These are phyloP conservation scores for Fulmarus glacialis DNA, from an alignment of 2,113 vertebrate species.

Conservation along the genomic window DNA sequence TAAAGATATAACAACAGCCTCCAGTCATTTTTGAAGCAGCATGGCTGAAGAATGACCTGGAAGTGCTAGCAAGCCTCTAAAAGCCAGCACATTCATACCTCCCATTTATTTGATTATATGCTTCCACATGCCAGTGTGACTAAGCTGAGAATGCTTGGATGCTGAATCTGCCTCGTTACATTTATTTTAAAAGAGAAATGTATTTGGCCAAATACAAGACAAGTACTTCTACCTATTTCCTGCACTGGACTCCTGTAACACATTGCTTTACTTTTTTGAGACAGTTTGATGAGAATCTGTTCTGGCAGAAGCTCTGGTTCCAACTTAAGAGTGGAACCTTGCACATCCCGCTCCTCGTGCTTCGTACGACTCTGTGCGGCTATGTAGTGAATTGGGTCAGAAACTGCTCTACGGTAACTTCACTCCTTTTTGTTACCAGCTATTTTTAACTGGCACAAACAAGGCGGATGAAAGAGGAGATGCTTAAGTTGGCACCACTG, in stretches of 20 bases:
- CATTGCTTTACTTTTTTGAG: background rate
- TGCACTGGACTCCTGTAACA: background rate
- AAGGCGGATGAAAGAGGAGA: background rate
- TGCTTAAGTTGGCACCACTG: background rate
- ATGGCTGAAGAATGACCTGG: background rate
- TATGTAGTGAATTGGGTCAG: background rate
- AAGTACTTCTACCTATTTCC: background rate
- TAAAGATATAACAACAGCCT: background rate
- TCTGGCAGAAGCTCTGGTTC: background rate
- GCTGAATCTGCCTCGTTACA: background rate
- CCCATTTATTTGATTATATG: background rate
- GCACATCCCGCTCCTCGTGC: background rate
- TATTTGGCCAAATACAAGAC: background rate
- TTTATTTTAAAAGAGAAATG: background rate
- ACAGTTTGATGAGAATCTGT: background rate
- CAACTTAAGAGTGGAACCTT: background rate
- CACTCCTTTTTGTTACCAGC: background rate
- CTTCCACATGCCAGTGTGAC: background rate
- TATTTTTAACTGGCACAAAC: background rate
- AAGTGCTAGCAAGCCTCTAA: background rate
- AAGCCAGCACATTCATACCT: background rate
- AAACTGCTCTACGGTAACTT: background rate
- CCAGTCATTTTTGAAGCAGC: background rate
- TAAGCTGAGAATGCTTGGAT: background rate
- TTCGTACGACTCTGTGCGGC: rapidly evolving